Base-by-base conservation (phyloP, 2,113 vertebrate species). In the Oreochromis niloticus region DNA sequence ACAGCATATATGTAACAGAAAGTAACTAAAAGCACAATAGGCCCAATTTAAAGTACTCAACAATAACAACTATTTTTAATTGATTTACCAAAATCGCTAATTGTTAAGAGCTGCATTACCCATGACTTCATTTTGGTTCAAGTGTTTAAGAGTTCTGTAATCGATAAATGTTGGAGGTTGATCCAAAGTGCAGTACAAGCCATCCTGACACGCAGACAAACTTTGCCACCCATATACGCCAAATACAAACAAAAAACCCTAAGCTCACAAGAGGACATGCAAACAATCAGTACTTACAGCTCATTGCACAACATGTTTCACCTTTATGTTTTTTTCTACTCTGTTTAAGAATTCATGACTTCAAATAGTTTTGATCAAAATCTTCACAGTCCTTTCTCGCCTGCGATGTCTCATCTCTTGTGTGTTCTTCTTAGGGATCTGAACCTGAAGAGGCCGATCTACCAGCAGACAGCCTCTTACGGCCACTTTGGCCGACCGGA, bases 401-500 rank as follows among this genome's bases (percentile, higher is more conserved):
- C 19, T 32, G 9, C 6, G 1, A 81, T 61, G 54, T 80, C 9
- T 32, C 41, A 46, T 59, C 30, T 48, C 16, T 36, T 55, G 50
- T 55, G 7, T 79, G 2, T 91, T 75, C 8, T 82, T 57, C 12
- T 6, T 90, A 99, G 98, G 95, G 98, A 99, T 87, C 95, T 99
- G 95, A 97, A 99, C 34, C 95, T 99, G 91, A 99, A 98, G 95
- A 97, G 97, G 82, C 97, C 98, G 0, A 97, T 99, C 95, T 99
- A 99, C 94, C 98, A 99, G 96, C 96, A 97, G 89, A 99, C 98
- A 1, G 98, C 98, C 1, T 97, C 98, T 85, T 99, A 99, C 0
- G 98, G 98, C 86, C 98, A 99, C 91, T 99, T 99, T 9, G 98
- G 98, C 36, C 97, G 98, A 89, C 90, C 83, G 3, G 98, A 97